A percentile compares a stretch with the other conserved stretches of the same genome.
These are phyloP conservation scores for Pogonomyrmex barbatus DNA, from an alignment of 1,140 invertebrate species.

Conservation along the genomic window DNA sequence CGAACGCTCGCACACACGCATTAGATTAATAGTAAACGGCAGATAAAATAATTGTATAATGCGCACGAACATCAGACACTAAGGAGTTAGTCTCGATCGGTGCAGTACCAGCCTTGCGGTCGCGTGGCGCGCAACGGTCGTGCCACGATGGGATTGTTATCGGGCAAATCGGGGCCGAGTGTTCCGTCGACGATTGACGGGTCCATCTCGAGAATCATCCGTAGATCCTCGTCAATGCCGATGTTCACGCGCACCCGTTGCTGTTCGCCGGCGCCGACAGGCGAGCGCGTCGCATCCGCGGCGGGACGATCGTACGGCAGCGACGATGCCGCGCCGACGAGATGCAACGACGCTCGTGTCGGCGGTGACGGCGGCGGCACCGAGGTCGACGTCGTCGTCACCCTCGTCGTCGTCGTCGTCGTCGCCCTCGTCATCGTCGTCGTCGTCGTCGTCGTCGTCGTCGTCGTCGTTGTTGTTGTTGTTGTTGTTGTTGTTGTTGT, in stretches of 20 bases:
- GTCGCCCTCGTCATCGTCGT: slow-evolving; percentile 1
- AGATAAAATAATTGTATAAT: slow-evolving; percentile 35
- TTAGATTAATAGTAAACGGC: slow-evolving; percentile 14
- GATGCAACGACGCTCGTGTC: not conserved
- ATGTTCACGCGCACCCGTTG: slow-evolving; percentile 86
- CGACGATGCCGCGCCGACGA: not conserved
- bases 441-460: slow-evolving; percentile 36
- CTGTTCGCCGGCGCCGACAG: slow-evolving; percentile 33
- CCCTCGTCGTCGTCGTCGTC: slow-evolving; percentile 27
- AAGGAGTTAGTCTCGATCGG: slow-evolving; percentile 53
- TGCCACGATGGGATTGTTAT: slow-evolving; percentile 68
- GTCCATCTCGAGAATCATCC: slow-evolving; percentile 89
- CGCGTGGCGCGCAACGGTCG: slow-evolving; percentile 77
- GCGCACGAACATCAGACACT: slow-evolving; percentile 57
- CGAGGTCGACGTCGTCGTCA: slow-evolving; percentile 33
- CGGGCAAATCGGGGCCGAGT: slow-evolving; percentile 66
- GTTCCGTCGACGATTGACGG: slow-evolving; percentile 87
- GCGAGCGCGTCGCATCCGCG: not conserved
- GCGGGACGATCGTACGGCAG: slow-evolving; percentile 17
- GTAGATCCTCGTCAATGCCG: slow-evolving; percentile 88
- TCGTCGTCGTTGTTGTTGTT: slow-evolving; percentile 28
- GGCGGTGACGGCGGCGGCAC: slow-evolving; percentile 40
- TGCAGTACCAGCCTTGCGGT: slow-evolving; percentile 83
- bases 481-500: not conserved
- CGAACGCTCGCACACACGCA: not conserved